These are phyloP conservation scores for Idris sp. DNA, from an alignment of 1,140 invertebrate genomes.

Conservation along the genomic window DNA sequence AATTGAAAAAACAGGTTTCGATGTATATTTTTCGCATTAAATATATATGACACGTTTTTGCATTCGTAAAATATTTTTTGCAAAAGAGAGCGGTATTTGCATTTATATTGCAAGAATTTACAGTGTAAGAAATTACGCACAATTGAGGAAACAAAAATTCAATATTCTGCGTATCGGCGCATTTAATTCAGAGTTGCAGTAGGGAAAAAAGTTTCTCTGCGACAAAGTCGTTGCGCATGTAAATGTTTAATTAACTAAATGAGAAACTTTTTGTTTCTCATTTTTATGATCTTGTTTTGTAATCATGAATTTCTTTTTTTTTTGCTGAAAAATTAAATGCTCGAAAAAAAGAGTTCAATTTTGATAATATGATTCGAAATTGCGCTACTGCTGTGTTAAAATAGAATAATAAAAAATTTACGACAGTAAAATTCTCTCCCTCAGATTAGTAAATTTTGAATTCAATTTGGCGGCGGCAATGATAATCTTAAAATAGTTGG, in stretches of 20 bases:
- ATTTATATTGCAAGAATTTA: constrained; percentile 54
- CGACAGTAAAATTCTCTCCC: no score
- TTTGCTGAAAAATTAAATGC: no score
- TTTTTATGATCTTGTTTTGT: no score
- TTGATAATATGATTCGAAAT: no score
- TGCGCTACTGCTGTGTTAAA: no score
- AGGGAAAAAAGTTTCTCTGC: constrained; percentile 13
- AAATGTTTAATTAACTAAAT: constrained; percentile 35
- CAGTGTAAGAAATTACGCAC: constrained; percentile 12
- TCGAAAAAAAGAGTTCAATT: no score
- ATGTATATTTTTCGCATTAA: constrained; percentile 46
- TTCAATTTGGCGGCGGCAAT: constrained; percentile 26
- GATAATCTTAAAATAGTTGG: constrained; percentile 46
- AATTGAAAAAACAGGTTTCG: constrained; percentile 58
- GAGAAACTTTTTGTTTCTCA: no score
- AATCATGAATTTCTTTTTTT: no score
- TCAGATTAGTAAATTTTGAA: constrained; percentile 38
- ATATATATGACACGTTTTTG: constrained; percentile 39
- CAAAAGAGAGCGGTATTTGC: constrained; percentile 26
- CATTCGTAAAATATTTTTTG: constrained; percentile 30
- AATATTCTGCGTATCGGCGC: constrained; percentile 20
- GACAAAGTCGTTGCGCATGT: constrained; percentile 16
- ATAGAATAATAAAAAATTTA: no score
- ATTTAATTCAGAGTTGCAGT: constrained; percentile 12
- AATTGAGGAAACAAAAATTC: constrained; percentile 28